A percentile compares a stretch with the other conserved stretches of the same genome.
phyloP scores from a whole-genome alignment of 1,140 invertebrate species.

The Vanessa tameamea region DNA sequence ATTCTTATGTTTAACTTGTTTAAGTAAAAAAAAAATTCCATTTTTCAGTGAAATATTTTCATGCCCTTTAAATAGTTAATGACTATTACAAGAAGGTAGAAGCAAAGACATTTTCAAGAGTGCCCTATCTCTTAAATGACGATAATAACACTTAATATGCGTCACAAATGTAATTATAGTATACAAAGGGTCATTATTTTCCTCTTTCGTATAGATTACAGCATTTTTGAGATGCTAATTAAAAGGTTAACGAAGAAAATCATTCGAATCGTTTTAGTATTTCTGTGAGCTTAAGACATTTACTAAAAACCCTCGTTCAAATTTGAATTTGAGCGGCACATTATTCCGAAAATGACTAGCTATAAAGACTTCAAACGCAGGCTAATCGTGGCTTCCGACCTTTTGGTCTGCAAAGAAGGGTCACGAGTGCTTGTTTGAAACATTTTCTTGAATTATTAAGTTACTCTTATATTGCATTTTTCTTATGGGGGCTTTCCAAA shows the following conservation, averaged over 20 bases:
- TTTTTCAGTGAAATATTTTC: too few relatives aligned
- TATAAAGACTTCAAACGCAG: constrained; percentile 77
- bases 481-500: background rate
- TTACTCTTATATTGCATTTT: constrained; percentile 14
- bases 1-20: too few relatives aligned
- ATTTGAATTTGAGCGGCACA: constrained; percentile 74
- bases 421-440: constrained; percentile 56
- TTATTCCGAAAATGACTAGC: constrained; percentile 73
- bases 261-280: constrained; percentile 50
- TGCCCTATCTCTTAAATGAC: constrained; percentile 25
- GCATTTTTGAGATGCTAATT: constrained; percentile 32
- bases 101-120: constrained; percentile 18
- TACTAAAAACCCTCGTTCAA: constrained; percentile 59
- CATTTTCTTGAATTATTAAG: constrained; percentile 62
- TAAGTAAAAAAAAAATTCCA: too few relatives aligned
- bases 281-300: constrained; percentile 57
- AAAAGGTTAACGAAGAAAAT: constrained; percentile 41
- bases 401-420: constrained; percentile 60
- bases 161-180: constrained; percentile 28
- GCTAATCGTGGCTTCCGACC: constrained; percentile 78
- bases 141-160: constrained; percentile 36
- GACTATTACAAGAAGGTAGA: background rate
- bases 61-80: background rate
- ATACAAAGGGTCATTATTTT: constrained; percentile 36
- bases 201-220: constrained; percentile 28